phyloP scores from a whole-genome alignment of 2,113 vertebrate species.

The Anser brachyrhynchus region DNA sequence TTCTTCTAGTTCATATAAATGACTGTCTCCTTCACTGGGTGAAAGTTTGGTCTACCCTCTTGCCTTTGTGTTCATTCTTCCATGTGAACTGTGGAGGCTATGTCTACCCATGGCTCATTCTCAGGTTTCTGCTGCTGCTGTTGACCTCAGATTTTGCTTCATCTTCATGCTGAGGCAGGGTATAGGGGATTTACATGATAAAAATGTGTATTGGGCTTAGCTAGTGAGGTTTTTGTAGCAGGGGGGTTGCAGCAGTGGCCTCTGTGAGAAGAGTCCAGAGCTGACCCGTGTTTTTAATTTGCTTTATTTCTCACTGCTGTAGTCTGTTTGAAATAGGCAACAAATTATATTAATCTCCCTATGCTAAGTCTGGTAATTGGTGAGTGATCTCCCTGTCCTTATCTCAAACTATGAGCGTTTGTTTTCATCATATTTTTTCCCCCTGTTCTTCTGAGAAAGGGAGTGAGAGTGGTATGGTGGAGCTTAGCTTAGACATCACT shows the following conservation, averaged over 20 bases:
- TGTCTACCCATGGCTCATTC: neutral
- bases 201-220: neutral
- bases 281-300: neutral
- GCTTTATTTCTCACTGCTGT: neutral
- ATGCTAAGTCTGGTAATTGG: neutral
- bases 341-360: neutral
- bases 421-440: neutral
- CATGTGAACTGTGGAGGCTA: rapidly evolving
- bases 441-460: neutral
- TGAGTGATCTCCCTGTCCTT: neutral
- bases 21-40: neutral
- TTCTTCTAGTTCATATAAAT: neutral
- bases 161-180: rapidly evolving
- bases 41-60: neutral
- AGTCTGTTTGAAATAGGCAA: neutral
- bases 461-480: neutral
- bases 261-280: neutral
- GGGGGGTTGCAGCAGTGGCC: neutral
- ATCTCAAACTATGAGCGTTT: neutral
- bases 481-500: neutral
- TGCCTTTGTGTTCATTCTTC: neutral
- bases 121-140: neutral
- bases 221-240: neutral
- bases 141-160: neutral
- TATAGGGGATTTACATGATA: neutral